Base-by-base conservation (phyloP, 1,140 invertebrate genomes). In the Cydia amplana region DNA sequence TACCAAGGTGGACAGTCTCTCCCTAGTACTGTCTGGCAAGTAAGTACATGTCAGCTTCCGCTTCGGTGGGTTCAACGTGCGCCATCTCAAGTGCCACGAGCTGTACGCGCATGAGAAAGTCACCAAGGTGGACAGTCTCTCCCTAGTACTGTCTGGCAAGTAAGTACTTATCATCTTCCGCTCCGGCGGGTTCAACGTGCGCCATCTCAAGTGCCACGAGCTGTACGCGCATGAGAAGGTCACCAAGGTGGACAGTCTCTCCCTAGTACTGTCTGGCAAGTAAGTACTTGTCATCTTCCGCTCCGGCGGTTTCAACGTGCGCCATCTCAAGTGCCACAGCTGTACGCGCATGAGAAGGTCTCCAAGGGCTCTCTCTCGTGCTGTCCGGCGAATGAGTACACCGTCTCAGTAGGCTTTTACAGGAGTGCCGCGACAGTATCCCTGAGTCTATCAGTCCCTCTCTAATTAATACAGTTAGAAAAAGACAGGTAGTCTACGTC, bases 91-190 rank as follows among this genome's bases (percentile, higher is more conserved):
- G 87, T 96, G 96, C 89, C 96, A 97, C 90, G 97, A 97, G 89
- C 95, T 97, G 77, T 98, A 98, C 93, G 97, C 97, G 65, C 95
- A 97, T 88, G 97, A 98, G 93, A 97, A 97, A 93, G 95, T 96
- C 82, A 98, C 97, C 74, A 96, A 96, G 92, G 97, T 98, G 16
- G 97, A 98, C 93, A 96, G 96, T 81, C 94, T 98, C 51, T 97
- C 97, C 6, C 93, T 98, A 76, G 96, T 98, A 77, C 93, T 98
- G 64, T 96, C 96, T 74, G 97, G 97, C 93, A 97, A 97, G 97
- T 98, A 91, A 95, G 95, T 95, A 28, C 28, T 1, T 25, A 3
- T 25, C 25, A 25, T 25, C 25, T 25, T 25, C 25, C 25, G 25
- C 25, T 25, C n/a, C n/a, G n/a, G n/a, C n/a, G n/a, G n/a, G n/a